These are phyloP conservation scores for Pocillopora meandrina DNA, from an alignment of 92 coral and sea anemone species.

Conservation along the genomic window DNA sequence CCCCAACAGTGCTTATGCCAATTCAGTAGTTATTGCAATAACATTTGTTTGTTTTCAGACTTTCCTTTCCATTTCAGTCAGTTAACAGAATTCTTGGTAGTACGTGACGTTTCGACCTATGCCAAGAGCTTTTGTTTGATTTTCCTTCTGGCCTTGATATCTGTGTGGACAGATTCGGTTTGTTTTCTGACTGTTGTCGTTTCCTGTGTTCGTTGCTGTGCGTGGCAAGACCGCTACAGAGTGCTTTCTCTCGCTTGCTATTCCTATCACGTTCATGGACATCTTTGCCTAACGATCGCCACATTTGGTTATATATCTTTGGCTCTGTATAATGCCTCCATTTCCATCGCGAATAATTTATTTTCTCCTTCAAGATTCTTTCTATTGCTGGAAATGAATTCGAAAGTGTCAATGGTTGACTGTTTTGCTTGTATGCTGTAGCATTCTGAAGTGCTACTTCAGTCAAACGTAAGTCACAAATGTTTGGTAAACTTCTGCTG, in stretches of 20 bases:
- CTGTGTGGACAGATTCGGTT: not conserved
- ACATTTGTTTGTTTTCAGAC: not conserved
- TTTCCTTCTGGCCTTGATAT: not conserved
- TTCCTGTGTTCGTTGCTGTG: not conserved
- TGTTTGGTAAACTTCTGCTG: conserved; percentile 7
- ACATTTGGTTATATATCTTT: conserved; percentile 5
- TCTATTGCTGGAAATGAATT: conserved; percentile 4
- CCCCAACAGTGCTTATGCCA: too few species aligned
- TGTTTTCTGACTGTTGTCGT: not conserved
- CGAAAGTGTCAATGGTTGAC: not conserved
- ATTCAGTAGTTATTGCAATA: too few species aligned
- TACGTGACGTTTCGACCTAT: conserved; percentile 11
- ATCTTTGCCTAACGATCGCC: conserved; percentile 25
- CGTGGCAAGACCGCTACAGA: not conserved
- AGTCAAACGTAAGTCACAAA: conserved; percentile 6
- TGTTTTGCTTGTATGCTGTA: conserved; percentile 17
- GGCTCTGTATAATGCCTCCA: conserved; percentile 12
- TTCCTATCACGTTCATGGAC: conserved; percentile 3
- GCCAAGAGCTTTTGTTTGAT: not conserved
- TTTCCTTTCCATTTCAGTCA: not conserved
- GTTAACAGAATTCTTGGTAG: conserved; percentile 23
- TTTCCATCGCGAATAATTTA: conserved; percentile 13
- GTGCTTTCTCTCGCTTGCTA: not conserved
- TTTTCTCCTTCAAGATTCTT: conserved; percentile 21
- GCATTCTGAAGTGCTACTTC: conserved; percentile 31